A percentile compares a stretch with the other conserved stretches of the same genome.
Conservation (phyloP, 2,888 invertebrate genomes). For the Drosophila colorata region DNA sequence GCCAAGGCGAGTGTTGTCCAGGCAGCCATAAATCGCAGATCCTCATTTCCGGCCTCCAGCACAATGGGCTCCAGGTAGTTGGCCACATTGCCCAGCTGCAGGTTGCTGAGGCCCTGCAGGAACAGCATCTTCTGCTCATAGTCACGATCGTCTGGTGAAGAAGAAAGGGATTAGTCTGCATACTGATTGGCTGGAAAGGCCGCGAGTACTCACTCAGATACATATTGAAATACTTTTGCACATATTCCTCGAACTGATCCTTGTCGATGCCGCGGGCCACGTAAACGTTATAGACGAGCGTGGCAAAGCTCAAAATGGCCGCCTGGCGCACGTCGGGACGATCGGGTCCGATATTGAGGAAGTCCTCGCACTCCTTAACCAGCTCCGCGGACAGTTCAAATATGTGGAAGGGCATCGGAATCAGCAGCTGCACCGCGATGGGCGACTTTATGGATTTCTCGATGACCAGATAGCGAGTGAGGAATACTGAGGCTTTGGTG, state of each 20-base stretch:
- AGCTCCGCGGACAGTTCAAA: constrained; percentile 86
- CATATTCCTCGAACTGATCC: constrained; percentile 90
- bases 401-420: constrained; percentile 90
- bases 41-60: constrained; percentile 85
- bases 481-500: constrained; percentile 88
- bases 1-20: constrained; percentile 87
- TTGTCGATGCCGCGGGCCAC: constrained; percentile 86
- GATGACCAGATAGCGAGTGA: constrained; percentile 88
- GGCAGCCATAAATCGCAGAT: constrained; percentile 88
- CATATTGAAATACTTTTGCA: constrained; percentile 89
- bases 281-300: constrained; percentile 88
- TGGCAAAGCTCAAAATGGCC: constrained; percentile 90
- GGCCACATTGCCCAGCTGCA: constrained; percentile 87
- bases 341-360: constrained; percentile 85
- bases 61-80: constrained; percentile 87
- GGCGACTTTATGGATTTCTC: constrained; percentile 88
- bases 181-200: not conserved
- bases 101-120: constrained; percentile 90
- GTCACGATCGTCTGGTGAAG: constrained; percentile 87
- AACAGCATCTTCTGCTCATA: constrained; percentile 90
- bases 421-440: constrained; percentile 88
- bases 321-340: constrained; percentile 88
- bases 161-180: not conserved
- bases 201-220: constrained; percentile 87
- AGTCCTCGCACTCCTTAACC: constrained; percentile 87